Evolutionary conservation across 2,888 invertebrate species (phyloP).

Genomic region (Exocentrus adspersus): DNA sequence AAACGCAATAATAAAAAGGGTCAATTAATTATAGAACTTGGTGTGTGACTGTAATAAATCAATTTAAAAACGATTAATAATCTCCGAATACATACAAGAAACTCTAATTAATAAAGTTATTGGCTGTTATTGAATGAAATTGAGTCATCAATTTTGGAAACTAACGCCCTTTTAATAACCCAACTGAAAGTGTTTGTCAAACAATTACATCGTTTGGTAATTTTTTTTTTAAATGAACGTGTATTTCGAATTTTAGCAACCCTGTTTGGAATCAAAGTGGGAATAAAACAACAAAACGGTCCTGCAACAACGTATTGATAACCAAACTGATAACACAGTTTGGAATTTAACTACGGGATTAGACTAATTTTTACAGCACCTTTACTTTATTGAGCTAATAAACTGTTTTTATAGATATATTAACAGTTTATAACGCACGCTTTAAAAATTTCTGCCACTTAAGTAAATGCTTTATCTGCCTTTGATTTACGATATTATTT

Average conservation of each 20-base stretch:
- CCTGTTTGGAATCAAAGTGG: no score
- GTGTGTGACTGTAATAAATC: slow-evolving; percentile 56
- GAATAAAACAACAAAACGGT: not conserved
- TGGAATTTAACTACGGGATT: not conserved
- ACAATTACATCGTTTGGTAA: no score
- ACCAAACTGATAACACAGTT: not conserved
- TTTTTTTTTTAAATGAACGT: no score
- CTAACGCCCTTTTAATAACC: slow-evolving; percentile 23
- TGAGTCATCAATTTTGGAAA: slow-evolving; percentile 39
- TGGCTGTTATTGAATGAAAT: slow-evolving; percentile 36
- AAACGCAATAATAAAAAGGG: slow-evolving; percentile 46
- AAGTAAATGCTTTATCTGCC: not conserved
- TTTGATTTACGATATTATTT: not conserved
- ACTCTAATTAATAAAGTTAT: slow-evolving; percentile 41
- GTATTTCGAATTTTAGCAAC: no score
- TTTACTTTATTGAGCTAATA: not conserved
- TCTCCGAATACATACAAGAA: slow-evolving; percentile 56
- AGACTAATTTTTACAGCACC: not conserved
- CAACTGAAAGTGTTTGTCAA: no score
- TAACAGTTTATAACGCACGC: not conserved
- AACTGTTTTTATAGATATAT: not conserved
- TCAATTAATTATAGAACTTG: slow-evolving; percentile 50
- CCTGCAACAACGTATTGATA: not conserved
- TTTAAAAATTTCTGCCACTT: slow-evolving; percentile 1
- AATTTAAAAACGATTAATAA: slow-evolving; percentile 62